phyloP scores from a whole-genome alignment of 2,888 invertebrate genomes.

The Dynastes maya region DNA sequence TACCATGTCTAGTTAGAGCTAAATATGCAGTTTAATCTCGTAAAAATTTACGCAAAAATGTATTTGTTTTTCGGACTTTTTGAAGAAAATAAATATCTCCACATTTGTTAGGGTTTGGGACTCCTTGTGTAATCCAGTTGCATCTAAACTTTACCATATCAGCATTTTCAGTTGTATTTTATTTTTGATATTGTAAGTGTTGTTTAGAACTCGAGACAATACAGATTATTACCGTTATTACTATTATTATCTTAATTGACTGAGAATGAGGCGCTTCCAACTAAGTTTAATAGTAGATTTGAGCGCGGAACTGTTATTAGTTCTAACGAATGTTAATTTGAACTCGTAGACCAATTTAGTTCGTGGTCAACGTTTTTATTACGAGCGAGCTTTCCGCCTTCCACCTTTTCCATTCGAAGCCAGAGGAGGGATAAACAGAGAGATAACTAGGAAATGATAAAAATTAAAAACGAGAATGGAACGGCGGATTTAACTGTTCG shows the following conservation, averaged over 20 bases:
- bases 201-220: too few species aligned
- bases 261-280: slow-evolving; percentile 1
- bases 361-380: slow-evolving; percentile 39
- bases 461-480: slow-evolving; percentile 43
- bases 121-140: too few species aligned
- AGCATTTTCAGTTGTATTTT: too few species aligned
- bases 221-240: not conserved
- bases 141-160: too few species aligned
- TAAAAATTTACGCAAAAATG: too few species aligned
- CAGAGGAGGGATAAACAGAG: slow-evolving; percentile 22
- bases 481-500: slow-evolving; percentile 39
- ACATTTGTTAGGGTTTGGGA: too few species aligned
- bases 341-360: slow-evolving; percentile 45
- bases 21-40: too few species aligned
- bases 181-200: too few species aligned
- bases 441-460: slow-evolving; percentile 46
- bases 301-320: slow-evolving; percentile 22
- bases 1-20: too few species aligned
- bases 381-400: slow-evolving; percentile 18
- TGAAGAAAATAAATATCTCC: too few species aligned
- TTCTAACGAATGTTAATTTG: slow-evolving; percentile 37
- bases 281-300: not conserved
- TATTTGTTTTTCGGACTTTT: too few species aligned
- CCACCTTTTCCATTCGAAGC: slow-evolving; percentile 13
- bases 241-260: slow-evolving; percentile 12